These are phyloP conservation scores for Siniperca obscura DNA, from an alignment of 2,797 vertebrate genomes.

Conservation along the genomic window DNA sequence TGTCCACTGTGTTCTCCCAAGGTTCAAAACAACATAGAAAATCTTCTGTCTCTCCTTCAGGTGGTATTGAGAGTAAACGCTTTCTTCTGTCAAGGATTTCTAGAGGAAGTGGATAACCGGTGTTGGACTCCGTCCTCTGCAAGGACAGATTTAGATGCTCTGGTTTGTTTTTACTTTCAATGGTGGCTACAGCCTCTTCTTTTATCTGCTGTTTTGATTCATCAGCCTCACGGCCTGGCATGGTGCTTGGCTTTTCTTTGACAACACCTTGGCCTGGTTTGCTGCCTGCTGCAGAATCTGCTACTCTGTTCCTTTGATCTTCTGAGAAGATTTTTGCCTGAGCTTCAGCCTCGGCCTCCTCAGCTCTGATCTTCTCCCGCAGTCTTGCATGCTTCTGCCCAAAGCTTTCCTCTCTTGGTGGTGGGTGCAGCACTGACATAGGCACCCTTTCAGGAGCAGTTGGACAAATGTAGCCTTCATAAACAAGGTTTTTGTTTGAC, in stretches of 20 bases:
- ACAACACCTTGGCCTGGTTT: not conserved
- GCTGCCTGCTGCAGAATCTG: not conserved
- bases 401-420: accelerated
- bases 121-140: not conserved
- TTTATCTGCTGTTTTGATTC: not conserved
- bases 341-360: not conserved
- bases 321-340: not conserved
- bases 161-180: not conserved
- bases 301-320: not conserved
- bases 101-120: not conserved
- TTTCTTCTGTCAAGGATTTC: not conserved
- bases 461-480: constrained; percentile 32
- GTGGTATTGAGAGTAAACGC: not conserved
- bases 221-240: not conserved
- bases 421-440: not conserved
- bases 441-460: accelerated
- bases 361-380: not conserved
- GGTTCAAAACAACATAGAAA: not conserved
- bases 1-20: not conserved
- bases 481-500: accelerated
- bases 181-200: not conserved
- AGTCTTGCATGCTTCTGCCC: accelerated
- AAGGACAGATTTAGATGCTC: not conserved
- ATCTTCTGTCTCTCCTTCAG: not conserved
- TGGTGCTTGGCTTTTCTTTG: not conserved